Conservation (phyloP, 23 tunicate genomes). For the Phallusia fumigata region DNA sequence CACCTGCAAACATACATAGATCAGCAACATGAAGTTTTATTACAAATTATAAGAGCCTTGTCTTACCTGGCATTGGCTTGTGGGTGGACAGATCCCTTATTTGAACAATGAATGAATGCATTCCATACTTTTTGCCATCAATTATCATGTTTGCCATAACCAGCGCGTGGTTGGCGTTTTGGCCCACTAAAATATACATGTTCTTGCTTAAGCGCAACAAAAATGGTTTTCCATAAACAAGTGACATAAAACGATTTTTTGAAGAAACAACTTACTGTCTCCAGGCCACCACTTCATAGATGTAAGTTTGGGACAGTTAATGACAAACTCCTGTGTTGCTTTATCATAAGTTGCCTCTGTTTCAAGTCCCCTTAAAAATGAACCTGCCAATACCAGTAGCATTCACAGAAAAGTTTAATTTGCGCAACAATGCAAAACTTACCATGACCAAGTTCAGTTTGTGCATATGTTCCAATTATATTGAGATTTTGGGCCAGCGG, state of each 20-base stretch:
- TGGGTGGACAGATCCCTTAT: conserved; percentile 74
- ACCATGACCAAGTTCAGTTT: conserved; percentile 96
- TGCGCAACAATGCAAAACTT: conserved; percentile 8
- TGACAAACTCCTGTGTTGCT: conserved; percentile 49
- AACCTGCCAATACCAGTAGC: conserved; percentile 25
- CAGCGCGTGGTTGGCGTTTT: conserved; percentile 65
- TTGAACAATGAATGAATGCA: conserved; percentile 86
- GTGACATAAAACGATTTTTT: neutral
- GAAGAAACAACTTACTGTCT: conserved; percentile 80
- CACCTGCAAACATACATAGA: conserved; percentile 23
- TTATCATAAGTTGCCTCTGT: conserved; percentile 65
- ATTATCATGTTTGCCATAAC: conserved; percentile 74
- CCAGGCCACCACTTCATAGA: conserved; percentile 99
- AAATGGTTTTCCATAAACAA: neutral
- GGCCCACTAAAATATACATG: conserved; percentile 49
- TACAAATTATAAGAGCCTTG: too few species aligned
- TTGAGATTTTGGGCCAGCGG: conserved; percentile 54
- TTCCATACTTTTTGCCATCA: conserved; percentile 57
- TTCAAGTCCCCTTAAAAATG: conserved; percentile 61
- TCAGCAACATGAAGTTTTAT: too few species aligned
- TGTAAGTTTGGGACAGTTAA: conserved; percentile 64
- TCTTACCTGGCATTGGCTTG: conserved; percentile 55
- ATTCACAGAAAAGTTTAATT: neutral
- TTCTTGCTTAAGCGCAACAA: too few species aligned
- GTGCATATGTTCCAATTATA: conserved; percentile 92